A percentile compares a stretch with the other conserved stretches of the same genome.
Evolutionary conservation across 2,113 vertebrate genomes (phyloP).

Genomic region (Corydoras maculifer): DNA sequence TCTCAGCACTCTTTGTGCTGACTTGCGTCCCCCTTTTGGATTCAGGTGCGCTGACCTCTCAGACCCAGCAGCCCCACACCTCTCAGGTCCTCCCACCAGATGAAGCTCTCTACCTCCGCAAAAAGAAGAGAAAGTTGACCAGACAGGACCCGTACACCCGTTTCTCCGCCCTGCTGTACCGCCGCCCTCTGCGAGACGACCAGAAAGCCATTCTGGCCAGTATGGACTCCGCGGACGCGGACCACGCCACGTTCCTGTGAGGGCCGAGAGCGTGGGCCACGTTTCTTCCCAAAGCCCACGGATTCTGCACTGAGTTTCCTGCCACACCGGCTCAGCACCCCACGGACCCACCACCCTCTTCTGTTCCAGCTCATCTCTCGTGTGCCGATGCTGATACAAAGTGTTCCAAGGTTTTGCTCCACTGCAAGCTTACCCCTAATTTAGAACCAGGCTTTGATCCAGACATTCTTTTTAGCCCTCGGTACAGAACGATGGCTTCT

Average conservation of each 20-base stretch:
- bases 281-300: slow-evolving; percentile 32
- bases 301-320: slow-evolving; percentile 40
- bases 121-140: slow-evolving; percentile 89
- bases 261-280: slow-evolving; percentile 40
- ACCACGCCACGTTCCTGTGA: slow-evolving; percentile 82
- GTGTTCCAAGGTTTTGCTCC: slow-evolving; percentile 61
- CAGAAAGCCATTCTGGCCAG: slow-evolving; percentile 95
- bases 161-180: slow-evolving; percentile 87
- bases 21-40: slow-evolving; percentile 29
- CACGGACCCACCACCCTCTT: slow-evolving; percentile 12
- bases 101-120: slow-evolving; percentile 97
- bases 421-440: slow-evolving; percentile 55
- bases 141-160: slow-evolving; percentile 89
- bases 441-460: slow-evolving; percentile 14
- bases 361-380: slow-evolving; percentile 2
- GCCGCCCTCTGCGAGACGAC: slow-evolving; percentile 82
- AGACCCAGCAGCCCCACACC: slow-evolving; percentile 93
- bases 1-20: slow-evolving; percentile 15
- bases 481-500: background rate
- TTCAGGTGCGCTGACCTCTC: slow-evolving; percentile 89
- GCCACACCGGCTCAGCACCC: slow-evolving; percentile 49
- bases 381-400: slow-evolving; percentile 13
- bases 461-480: background rate
- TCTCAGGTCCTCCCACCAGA: slow-evolving; percentile 96
- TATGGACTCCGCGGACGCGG: slow-evolving; percentile 85